phyloP scores from a whole-genome alignment of 2,113 vertebrate species.

The Pollachius pollachius region DNA sequence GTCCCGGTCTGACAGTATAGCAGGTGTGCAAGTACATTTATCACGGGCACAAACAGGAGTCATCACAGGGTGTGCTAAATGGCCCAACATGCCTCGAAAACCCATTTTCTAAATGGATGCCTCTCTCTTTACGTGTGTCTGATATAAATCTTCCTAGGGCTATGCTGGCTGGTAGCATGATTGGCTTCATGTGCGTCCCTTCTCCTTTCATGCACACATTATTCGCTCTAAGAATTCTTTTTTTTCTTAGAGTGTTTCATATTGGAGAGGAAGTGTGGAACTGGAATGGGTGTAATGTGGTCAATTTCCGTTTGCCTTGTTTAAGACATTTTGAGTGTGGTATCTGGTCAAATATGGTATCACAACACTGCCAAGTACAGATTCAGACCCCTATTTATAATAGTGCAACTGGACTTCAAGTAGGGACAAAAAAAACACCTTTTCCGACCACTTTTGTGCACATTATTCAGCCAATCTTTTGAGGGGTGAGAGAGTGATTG shows the following conservation, averaged over 20 bases:
- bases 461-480: too few relatives aligned
- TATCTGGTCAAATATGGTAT: slow-evolving; percentile 3
- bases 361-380: slow-evolving; percentile 6
- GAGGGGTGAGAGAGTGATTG: not conserved
- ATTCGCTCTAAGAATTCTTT: slow-evolving; percentile 55
- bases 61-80: slow-evolving; percentile 79
- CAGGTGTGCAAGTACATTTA: slow-evolving; percentile 66
- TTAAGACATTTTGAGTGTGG: slow-evolving; percentile 24
- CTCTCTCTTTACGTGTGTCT: slow-evolving; percentile 75
- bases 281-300: slow-evolving; percentile 45
- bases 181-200: slow-evolving; percentile 64
- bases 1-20: slow-evolving; percentile 20
- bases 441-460: too few relatives aligned
- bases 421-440: not conserved
- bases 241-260: slow-evolving; percentile 50
- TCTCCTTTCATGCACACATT: slow-evolving; percentile 67
- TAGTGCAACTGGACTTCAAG: not conserved
- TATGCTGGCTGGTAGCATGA: slow-evolving; percentile 75
- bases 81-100: slow-evolving; percentile 79
- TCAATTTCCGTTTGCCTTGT: slow-evolving; percentile 18
- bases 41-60: slow-evolving; percentile 77
- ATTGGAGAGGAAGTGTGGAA: slow-evolving; percentile 43
- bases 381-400: slow-evolving; percentile 8
- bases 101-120: slow-evolving; percentile 83
- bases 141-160: slow-evolving; percentile 78